Percentiles rank a stretch among this genome's conserved stretches.
Conservation (phyloP, 2,797 vertebrate genomes). For the Nannoperca obscura region DNA sequence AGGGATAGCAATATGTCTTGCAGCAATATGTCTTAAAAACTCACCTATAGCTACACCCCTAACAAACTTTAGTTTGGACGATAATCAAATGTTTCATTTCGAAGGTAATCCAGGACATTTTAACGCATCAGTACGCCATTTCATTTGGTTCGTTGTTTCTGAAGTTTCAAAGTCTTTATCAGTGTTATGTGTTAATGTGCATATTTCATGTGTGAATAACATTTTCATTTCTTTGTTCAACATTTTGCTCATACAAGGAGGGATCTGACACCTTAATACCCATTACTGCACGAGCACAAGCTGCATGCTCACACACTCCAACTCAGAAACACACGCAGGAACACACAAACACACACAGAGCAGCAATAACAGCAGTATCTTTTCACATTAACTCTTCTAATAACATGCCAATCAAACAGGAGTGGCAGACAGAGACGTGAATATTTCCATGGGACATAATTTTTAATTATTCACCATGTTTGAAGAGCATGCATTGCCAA, state of each 20-base stretch:
- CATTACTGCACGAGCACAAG: background rate
- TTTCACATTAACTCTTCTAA: conserved; percentile 52
- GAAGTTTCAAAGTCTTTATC: conserved; percentile 7
- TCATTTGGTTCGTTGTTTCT: background rate
- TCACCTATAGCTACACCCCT: background rate
- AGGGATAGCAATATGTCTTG: background rate
- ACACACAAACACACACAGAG: conserved; percentile 13
- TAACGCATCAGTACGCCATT: background rate
- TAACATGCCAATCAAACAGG: conserved; percentile 68
- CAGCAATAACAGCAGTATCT: conserved; percentile 14
- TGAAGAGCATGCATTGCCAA: conserved; percentile 12
- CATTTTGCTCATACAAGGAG: background rate
- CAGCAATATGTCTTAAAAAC: no score
- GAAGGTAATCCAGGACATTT: background rate
- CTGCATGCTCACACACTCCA: background rate
- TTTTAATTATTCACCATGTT: conserved; percentile 53
- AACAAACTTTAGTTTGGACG: background rate
- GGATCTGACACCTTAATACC: conserved; percentile 28
- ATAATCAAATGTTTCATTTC: background rate
- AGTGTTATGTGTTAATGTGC: conserved; percentile 7
- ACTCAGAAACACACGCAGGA: conserved; percentile 2
- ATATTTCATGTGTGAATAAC: background rate
- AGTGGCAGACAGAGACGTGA: conserved; percentile 27
- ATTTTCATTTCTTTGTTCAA: conserved; percentile 19
- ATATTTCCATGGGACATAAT: conserved; percentile 45